A percentile compares a stretch with the other conserved stretches of the same genome.
Conservation (phyloP, 2,797 vertebrate species). For the Macroramphosus scolopax region DNA sequence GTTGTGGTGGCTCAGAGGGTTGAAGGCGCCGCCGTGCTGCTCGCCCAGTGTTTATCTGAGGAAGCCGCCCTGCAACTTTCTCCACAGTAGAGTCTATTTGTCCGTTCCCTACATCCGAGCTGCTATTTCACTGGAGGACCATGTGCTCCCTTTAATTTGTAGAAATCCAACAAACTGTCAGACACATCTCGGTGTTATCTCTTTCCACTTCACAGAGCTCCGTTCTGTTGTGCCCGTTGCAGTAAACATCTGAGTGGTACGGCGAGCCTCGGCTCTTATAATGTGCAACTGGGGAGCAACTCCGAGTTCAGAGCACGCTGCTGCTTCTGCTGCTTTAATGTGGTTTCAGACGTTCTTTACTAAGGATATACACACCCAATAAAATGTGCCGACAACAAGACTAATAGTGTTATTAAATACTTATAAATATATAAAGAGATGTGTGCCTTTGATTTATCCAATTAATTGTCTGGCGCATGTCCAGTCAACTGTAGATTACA, state of each 20-base stretch:
- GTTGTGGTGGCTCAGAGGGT: background rate
- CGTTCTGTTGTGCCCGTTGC: constrained; percentile 45
- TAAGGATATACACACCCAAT: constrained; percentile 66
- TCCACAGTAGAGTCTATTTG: constrained; percentile 11
- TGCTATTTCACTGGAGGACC: constrained; percentile 49
- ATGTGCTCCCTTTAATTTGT: constrained; percentile 54
- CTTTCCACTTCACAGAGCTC: constrained; percentile 47
- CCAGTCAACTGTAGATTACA: constrained; percentile 51
- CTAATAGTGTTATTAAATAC: constrained; percentile 72
- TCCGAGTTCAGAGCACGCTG: constrained; percentile 39
- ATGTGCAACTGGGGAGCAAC: constrained; percentile 57
- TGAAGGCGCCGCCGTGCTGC: constrained; percentile 3
- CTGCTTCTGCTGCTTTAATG: constrained; percentile 45
- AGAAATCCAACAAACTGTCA: constrained; percentile 54
- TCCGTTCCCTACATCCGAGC: constrained; percentile 25
- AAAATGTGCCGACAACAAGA: constrained; percentile 75
- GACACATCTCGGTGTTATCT: constrained; percentile 49
- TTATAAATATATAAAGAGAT: constrained; percentile 80
- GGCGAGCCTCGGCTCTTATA: constrained; percentile 34
- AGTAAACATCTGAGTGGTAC: constrained; percentile 51
- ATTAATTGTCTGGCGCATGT: constrained; percentile 65
- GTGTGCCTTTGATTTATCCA: constrained; percentile 73
- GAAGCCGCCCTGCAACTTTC: no score
- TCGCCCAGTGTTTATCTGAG: no score
- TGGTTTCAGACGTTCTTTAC: constrained; percentile 48